Percentiles rank a stretch among this genome's conserved stretches.
These are phyloP conservation scores for Lordiphosa stackelbergi DNA, from an alignment of 1,140 invertebrate species.

Conservation along the genomic window DNA sequence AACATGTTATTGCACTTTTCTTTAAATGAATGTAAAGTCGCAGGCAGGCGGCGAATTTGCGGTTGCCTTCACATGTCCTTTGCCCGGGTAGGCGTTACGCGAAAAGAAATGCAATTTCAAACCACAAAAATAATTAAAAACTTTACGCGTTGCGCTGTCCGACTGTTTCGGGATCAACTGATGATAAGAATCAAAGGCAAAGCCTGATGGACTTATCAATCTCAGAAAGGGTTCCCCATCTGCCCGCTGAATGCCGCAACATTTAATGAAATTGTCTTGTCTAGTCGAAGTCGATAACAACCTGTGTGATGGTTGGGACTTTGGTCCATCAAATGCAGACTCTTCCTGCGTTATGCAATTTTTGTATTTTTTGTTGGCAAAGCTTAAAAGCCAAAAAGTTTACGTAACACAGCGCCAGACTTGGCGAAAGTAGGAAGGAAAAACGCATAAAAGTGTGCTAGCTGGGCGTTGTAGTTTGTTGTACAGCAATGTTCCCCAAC, in stretches of 20 bases:
- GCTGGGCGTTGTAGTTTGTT: no score
- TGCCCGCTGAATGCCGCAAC: conserved; percentile 27
- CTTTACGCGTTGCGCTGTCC: conserved; percentile 46
- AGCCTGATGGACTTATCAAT: conserved; percentile 35
- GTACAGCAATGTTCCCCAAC: no score
- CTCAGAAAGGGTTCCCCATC: conserved; percentile 18
- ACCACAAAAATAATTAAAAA: conserved; percentile 74
- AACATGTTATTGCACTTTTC: conserved; percentile 74
- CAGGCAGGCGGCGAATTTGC: conserved; percentile 43
- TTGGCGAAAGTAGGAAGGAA: conserved; percentile 30
- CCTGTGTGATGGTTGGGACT: background rate
- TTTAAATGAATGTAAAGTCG: conserved; percentile 51
- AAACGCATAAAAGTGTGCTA: conserved; percentile 8
- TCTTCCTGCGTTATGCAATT: background rate
- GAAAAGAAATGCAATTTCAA: conserved; percentile 58
- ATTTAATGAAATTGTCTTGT: conserved; percentile 66
- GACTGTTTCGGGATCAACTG: background rate
- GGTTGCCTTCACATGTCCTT: conserved; percentile 30
- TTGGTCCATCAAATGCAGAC: conserved; percentile 17
- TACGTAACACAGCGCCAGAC: conserved; percentile 40
- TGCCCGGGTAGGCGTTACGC: conserved; percentile 20
- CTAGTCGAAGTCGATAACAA: conserved; percentile 7
- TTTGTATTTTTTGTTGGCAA: conserved; percentile 19
- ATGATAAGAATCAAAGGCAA: conserved; percentile 62
- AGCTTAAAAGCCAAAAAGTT: conserved; percentile 53